A percentile compares a stretch with the other conserved stretches of the same genome.
Evolutionary conservation across 2,888 invertebrate genomes (phyloP).

Genomic region (Trachelus stipa): DNA sequence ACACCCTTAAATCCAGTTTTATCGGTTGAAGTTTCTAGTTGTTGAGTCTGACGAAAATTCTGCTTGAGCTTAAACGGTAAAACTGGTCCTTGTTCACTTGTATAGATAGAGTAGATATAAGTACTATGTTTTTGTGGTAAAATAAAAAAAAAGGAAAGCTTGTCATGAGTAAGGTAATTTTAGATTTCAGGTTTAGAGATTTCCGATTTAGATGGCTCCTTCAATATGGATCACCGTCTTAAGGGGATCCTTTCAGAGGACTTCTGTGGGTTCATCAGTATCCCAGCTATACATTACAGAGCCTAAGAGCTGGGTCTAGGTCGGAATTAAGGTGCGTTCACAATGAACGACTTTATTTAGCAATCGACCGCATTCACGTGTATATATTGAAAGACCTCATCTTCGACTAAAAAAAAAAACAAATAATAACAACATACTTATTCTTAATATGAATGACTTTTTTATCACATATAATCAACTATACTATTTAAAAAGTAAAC

Average conservation of each 20-base stretch:
- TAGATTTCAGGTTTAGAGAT: background rate
- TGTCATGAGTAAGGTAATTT: background rate
- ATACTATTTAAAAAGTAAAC: background rate
- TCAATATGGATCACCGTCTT: background rate
- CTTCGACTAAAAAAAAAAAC: background rate
- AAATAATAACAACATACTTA: background rate
- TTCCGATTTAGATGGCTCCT: background rate
- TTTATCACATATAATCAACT: background rate
- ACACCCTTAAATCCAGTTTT: background rate
- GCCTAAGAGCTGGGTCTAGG: background rate
- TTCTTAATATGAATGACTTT: background rate
- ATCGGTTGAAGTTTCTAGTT: background rate
- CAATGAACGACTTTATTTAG: background rate
- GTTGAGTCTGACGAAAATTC: background rate
- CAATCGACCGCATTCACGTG: background rate
- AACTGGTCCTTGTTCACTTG: background rate
- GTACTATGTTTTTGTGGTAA: no score
- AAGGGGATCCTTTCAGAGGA: background rate
- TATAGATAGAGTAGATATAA: no score
- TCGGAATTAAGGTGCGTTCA: background rate
- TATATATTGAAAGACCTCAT: background rate
- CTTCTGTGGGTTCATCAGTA: background rate
- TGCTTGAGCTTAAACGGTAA: background rate
- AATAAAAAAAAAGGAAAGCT: background rate
- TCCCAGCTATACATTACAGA: background rate